Evolutionary conservation across 2,888 invertebrate species (phyloP).

Genomic region (Drosophila monieri): DNA sequence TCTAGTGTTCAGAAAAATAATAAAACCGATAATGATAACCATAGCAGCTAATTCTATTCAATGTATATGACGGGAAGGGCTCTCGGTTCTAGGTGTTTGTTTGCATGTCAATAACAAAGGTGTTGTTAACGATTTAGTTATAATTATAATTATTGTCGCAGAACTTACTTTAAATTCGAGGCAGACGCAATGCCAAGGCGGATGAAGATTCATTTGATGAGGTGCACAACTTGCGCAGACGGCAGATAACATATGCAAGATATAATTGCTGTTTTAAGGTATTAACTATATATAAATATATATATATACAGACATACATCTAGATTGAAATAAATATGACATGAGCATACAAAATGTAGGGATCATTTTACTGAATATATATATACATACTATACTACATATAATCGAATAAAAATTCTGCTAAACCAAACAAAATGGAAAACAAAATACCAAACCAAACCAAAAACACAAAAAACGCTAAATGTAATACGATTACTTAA

Average conservation of each 20-base stretch:
- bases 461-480: constrained; percentile 54
- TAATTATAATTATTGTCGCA: constrained; percentile 70
- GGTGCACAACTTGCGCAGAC: constrained; percentile 18
- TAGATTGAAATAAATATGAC: constrained; percentile 67
- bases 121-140: constrained; percentile 48
- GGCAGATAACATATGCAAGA: constrained; percentile 40
- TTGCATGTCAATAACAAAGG: constrained; percentile 61
- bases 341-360: constrained; percentile 80
- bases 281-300: constrained; percentile 51
- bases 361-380: constrained; percentile 79
- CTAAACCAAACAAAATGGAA: constrained; percentile 50
- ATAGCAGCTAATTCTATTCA: constrained; percentile 52
- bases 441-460: constrained; percentile 30
- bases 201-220: constrained; percentile 45
- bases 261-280: constrained; percentile 55
- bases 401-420: constrained; percentile 63
- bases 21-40: constrained; percentile 10
- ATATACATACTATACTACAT: constrained; percentile 56
- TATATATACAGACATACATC: constrained; percentile 64
- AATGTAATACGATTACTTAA: constrained; percentile 68
- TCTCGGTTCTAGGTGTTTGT: constrained; percentile 42
- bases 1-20: constrained; percentile 72
- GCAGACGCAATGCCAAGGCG: constrained; percentile 14
- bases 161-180: constrained; percentile 74
- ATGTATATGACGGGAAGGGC: constrained; percentile 39